phyloP scores from a whole-genome alignment of 2,797 vertebrate species.

The Pseudochaenichthys georgianus region DNA sequence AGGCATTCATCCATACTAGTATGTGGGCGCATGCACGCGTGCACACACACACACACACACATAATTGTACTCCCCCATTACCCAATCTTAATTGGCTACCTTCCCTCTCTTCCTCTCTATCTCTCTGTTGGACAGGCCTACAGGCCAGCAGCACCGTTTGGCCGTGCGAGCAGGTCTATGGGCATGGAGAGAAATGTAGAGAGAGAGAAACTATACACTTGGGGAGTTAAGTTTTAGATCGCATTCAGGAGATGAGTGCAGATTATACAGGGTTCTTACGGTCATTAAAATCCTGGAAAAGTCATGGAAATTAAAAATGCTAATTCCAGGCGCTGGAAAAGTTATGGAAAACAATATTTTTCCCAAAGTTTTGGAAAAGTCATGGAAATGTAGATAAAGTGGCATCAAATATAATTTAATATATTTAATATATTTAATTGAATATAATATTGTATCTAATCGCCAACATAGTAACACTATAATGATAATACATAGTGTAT shows the following conservation, averaged over 20 bases:
- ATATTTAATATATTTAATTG: no score
- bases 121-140: constrained; percentile 76
- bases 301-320: no score
- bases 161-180: constrained; percentile 65
- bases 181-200: constrained; percentile 77
- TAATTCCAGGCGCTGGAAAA: no score
- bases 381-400: no score
- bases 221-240: constrained; percentile 65
- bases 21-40: no score
- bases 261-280: constrained; percentile 20
- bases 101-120: constrained; percentile 62
- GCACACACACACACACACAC: constrained; percentile 6
- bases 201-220: constrained; percentile 57
- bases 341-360: no score
- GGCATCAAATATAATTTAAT: no score
- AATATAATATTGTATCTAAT: no score
- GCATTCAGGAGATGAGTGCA: constrained; percentile 48
- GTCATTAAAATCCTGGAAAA: no score
- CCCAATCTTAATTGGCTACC: constrained; percentile 84
- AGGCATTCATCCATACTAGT: constrained; percentile 32
- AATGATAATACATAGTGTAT: no score
- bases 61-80: constrained; percentile 78
- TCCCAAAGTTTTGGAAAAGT: no score
- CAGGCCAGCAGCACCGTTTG: constrained; percentile 70
- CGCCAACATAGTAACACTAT: no score